phyloP scores from a whole-genome alignment of 2,888 invertebrate species.

The Amphipyra tragopoginis region DNA sequence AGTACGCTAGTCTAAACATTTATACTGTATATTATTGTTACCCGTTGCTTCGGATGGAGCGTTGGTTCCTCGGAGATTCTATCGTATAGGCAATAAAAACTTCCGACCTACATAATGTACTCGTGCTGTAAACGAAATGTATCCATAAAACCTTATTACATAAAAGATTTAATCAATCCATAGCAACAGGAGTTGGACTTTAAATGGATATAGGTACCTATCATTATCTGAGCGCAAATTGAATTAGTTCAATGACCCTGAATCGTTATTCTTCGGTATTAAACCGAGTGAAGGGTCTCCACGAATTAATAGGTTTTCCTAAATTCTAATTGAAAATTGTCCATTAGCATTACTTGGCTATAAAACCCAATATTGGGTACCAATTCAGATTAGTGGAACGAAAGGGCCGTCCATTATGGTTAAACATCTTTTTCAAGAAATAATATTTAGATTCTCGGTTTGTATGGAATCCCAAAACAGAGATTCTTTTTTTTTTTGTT shows the following conservation, averaged over 20 bases:
- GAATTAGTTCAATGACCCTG: slow-evolving; percentile 49
- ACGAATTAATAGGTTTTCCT: slow-evolving; percentile 56
- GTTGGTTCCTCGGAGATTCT: slow-evolving; percentile 11
- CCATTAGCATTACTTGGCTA: slow-evolving; percentile 43
- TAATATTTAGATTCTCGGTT: neutral
- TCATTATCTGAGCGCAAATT: slow-evolving; percentile 44
- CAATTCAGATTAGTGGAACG: slow-evolving; percentile 24
- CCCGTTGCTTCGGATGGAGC: slow-evolving; percentile 4
- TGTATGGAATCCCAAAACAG: neutral
- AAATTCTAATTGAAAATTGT: slow-evolving; percentile 55
- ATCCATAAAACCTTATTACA: neutral
- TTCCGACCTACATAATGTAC: neutral
- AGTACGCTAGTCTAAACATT: slow-evolving; percentile 40
- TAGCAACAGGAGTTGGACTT: slow-evolving; percentile 1
- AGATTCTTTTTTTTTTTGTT: neutral
- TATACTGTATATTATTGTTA: slow-evolving; percentile 26
- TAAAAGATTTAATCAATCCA: neutral
- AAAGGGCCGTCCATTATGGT: slow-evolving; percentile 5
- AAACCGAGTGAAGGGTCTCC: slow-evolving; percentile 38
- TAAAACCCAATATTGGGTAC: slow-evolving; percentile 28
- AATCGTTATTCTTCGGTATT: slow-evolving; percentile 46
- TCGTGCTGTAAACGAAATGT: neutral
- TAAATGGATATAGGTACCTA: slow-evolving; percentile 7
- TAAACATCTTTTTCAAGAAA: neutral
- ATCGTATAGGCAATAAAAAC: slow-evolving; percentile 15